Conservation (phyloP, 2,888 invertebrate species). For the Tinea semifulvella region DNA sequence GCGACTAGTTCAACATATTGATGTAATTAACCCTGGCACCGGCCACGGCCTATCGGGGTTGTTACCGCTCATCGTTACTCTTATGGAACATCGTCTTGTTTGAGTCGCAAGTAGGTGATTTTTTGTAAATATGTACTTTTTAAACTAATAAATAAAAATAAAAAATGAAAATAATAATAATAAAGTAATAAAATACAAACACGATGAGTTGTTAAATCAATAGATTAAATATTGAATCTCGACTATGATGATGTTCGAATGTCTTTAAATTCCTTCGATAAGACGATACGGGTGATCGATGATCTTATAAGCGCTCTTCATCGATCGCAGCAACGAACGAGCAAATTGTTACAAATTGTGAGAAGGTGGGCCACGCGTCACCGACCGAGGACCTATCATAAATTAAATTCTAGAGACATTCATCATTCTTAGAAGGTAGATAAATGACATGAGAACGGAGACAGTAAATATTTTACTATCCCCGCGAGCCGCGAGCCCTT, state of each 20-base stretch:
- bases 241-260: conserved; percentile 53
- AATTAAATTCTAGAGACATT: conserved; percentile 60
- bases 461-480: conserved; percentile 61
- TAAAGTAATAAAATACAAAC: background rate
- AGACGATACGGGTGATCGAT: conserved; percentile 60
- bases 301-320: conserved; percentile 53
- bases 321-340: conserved; percentile 65
- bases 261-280: conserved; percentile 57
- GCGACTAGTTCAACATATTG: no score
- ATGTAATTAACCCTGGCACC: no score
- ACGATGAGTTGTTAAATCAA: background rate
- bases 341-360: conserved; percentile 67
- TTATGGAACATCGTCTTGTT: no score
- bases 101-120: no score
- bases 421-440: conserved; percentile 65
- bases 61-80: no score
- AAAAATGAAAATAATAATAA: no score
- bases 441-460: conserved; percentile 60
- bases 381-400: conserved; percentile 55
- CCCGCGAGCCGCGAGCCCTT: conserved; percentile 31
- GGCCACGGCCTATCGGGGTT: no score
- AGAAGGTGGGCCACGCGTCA: conserved; percentile 64
- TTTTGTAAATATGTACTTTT: no score
- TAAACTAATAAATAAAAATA: no score
- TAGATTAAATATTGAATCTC: conserved; percentile 19